Conservation (phyloP, 2,888 invertebrate genomes). For the Serrognathus titanus region DNA sequence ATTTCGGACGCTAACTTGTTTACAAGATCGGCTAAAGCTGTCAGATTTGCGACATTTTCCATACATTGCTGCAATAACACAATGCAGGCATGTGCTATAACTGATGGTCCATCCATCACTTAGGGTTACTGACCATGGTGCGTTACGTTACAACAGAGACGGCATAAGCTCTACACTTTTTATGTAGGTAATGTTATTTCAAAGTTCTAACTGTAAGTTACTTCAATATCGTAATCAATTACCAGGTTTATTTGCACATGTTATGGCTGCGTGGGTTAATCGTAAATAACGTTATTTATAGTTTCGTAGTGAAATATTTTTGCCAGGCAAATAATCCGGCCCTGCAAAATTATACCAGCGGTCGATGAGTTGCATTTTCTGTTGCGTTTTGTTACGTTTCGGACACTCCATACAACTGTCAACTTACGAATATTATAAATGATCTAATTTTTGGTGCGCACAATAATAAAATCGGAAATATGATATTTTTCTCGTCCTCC, state of each 20-base stretch:
- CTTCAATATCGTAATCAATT: neutral
- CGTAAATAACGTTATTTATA: neutral
- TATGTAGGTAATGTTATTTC: neutral
- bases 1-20: conserved; percentile 34
- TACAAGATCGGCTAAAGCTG: conserved; percentile 39
- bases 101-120: conserved; percentile 46
- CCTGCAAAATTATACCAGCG: conserved; percentile 35
- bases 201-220: no score
- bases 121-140: conserved; percentile 38
- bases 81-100: conserved; percentile 43
- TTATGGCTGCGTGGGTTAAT: neutral
- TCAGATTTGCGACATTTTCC: conserved; percentile 48
- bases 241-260: neutral
- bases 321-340: conserved; percentile 19
- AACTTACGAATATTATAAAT: conserved; percentile 48
- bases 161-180: conserved; percentile 3
- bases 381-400: conserved; percentile 39
- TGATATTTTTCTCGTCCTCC: conserved; percentile 34
- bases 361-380: conserved; percentile 44
- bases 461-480: conserved; percentile 39
- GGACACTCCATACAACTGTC: conserved; percentile 46
- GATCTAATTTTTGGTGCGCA: conserved; percentile 41
- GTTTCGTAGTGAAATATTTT: no score
- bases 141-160: conserved; percentile 13
- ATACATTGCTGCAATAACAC: conserved; percentile 42